These are phyloP conservation scores for Oryzias javanicus DNA, from an alignment of 2,113 vertebrate species.

Conservation along the genomic window DNA sequence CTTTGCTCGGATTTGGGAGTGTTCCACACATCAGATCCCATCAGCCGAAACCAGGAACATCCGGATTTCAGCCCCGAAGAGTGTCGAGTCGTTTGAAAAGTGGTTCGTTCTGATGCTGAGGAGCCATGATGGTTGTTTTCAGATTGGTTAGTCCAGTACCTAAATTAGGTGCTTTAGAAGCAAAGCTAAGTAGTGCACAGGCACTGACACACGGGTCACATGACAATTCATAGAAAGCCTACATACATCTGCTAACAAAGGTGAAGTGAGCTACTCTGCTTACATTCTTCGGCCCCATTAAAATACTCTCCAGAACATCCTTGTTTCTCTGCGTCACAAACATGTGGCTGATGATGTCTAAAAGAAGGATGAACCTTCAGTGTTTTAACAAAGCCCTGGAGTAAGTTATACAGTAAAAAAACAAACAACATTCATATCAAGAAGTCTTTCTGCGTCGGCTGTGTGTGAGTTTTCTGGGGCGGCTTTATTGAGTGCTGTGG, in stretches of 20 bases:
- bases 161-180: constrained; percentile 67
- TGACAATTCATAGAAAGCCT: constrained; percentile 64
- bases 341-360: constrained; percentile 7
- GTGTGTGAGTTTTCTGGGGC: constrained; percentile 80
- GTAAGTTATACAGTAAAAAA: constrained; percentile 80
- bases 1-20: constrained; percentile 42
- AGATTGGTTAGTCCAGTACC: constrained; percentile 65
- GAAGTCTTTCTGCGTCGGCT: constrained; percentile 86
- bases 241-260: constrained; percentile 71
- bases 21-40: constrained; percentile 31
- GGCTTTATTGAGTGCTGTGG: constrained; percentile 66
- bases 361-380: constrained; percentile 65
- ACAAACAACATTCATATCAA: constrained; percentile 82
- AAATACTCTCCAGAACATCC: constrained; percentile 49
- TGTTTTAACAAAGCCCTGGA: constrained; percentile 59
- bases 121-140: constrained; percentile 51
- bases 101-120: constrained; percentile 19
- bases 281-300: constrained; percentile 68
- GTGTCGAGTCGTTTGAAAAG: constrained; percentile 19
- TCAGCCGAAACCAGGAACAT: constrained; percentile 20
- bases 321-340: constrained; percentile 17
- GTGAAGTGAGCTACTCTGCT: constrained; percentile 72
- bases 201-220: constrained; percentile 70
- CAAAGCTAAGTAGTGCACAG: constrained; percentile 72
- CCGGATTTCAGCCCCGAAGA: constrained; percentile 30